phyloP scores from a whole-genome alignment of 1,140 invertebrate genomes.

The Drosophila mayri region DNA sequence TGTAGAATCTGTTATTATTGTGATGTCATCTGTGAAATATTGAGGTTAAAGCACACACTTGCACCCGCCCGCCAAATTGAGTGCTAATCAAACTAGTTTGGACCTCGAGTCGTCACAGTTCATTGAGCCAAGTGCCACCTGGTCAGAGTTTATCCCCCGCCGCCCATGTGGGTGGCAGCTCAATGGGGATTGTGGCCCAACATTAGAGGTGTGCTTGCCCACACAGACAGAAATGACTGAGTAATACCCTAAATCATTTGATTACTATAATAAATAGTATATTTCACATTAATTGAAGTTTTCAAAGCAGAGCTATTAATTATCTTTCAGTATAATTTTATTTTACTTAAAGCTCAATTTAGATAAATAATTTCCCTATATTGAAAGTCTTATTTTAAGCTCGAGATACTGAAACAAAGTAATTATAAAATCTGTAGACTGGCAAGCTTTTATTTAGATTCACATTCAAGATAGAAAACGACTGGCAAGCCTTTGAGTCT shows the following conservation, averaged over 20 bases:
- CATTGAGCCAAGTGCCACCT: conserved; percentile 64
- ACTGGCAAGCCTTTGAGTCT: conserved; percentile 35
- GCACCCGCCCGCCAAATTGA: conserved; percentile 35
- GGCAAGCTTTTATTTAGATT: background rate
- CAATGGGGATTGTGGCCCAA: background rate
- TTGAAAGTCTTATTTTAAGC: background rate
- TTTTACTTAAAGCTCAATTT: background rate
- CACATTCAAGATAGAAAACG: conserved; percentile 39
- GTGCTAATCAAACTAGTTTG: conserved; percentile 65
- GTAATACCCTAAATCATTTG: background rate
- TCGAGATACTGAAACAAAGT: background rate
- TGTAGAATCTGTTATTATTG: conserved; percentile 52
- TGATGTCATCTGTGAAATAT: conserved; percentile 70
- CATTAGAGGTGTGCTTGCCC: background rate
- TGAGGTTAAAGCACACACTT: conserved; percentile 70
- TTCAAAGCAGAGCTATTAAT: background rate
- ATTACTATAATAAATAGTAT: too few species aligned
- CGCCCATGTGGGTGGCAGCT: background rate
- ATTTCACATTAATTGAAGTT: background rate
- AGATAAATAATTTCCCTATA: background rate
- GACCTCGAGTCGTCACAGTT: conserved; percentile 66
- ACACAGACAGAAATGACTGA: background rate
- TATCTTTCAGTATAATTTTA: background rate
- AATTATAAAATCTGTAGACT: background rate
- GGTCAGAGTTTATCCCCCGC: conserved; percentile 28